phyloP scores from a whole-genome alignment of 1,140 invertebrate species.

The Bilobella aurantiaca region DNA sequence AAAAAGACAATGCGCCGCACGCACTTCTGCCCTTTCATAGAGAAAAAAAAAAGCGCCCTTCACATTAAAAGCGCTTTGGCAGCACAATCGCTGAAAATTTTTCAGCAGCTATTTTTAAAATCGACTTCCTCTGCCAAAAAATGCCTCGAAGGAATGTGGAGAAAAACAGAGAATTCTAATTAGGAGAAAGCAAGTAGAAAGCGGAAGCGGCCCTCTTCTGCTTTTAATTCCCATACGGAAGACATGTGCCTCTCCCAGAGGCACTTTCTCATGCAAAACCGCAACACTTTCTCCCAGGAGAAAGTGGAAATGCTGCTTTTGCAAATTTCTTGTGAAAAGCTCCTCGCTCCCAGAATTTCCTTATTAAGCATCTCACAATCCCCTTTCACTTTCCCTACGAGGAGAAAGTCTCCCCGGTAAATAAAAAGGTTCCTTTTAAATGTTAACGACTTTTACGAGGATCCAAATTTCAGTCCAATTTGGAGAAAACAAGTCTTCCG shows the following conservation, averaged over 20 bases:
- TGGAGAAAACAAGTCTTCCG: neutral
- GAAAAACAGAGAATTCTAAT: conserved; percentile 1
- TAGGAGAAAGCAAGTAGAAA: neutral
- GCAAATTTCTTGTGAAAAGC: neutral
- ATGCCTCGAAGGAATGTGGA: neutral
- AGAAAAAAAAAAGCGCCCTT: too few species aligned
- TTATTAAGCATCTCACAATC: neutral
- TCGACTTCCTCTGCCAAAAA: neutral
- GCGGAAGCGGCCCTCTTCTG: neutral
- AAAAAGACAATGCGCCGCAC: neutral
- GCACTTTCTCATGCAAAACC: conserved; percentile 1
- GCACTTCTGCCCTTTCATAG: too few species aligned
- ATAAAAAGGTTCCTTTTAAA: neutral
- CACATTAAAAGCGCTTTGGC: too few species aligned
- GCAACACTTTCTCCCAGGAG: neutral
- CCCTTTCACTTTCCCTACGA: neutral
- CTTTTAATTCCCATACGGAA: neutral
- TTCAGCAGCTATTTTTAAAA: too few species aligned
- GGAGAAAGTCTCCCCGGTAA: neutral
- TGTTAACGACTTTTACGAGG: neutral
- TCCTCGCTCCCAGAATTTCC: neutral
- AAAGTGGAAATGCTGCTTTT: too few species aligned
- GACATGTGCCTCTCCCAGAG: neutral
- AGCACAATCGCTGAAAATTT: too few species aligned
- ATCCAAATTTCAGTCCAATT: conserved; percentile 5